Base-by-base conservation (phyloP, 2,113 vertebrate genomes). In the Saguinus imperator region DNA sequence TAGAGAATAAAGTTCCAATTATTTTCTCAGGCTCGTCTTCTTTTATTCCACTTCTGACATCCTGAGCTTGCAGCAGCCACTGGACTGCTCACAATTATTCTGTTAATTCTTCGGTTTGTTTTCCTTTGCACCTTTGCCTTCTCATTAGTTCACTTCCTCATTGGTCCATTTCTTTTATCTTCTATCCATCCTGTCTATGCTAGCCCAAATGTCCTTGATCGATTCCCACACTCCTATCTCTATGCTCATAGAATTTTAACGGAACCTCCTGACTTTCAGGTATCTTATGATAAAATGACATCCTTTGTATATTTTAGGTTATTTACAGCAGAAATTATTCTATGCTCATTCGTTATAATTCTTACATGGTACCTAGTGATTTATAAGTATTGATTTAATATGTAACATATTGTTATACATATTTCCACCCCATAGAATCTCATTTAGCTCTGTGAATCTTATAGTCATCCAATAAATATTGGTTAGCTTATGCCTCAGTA, bases 1-100 rank as follows among this genome's bases (percentile, higher is more conserved):
- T 43, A 57, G 73, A 55, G 89, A 95, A 86, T 55, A 89, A 57
- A 89, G 45, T 88, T 96, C 79, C 27, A 48, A 40, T 97, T 77
- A 88, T 95, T 95, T 95, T 81, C 4, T 57, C 35, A 73, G 89
- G 77, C 66, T 87, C 40, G 11, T 94, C 43, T 90, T 55, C n/a
- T 40, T 93, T 57, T 55, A 37, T 66, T 94, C 66, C 17, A 43
- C 64, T 45, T 83, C 55, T 4, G 23, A 82, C 25, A 35, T 75
- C 43, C 37, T 85, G 61, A 85, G n/a, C 57, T 89, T 37, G 35
- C 17, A 48, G 64, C 48, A 84, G 57, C n/a, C 40, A 57, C 27
- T 0, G 0, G 20, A 16, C 77, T 75, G 52, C 48, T 87, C 35
- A 84, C 20, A 6, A 5, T 12, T 1, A 1, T 16, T 89, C 29